Conservation (phyloP, 1,140 invertebrate species). For the Drusus annulatus region DNA sequence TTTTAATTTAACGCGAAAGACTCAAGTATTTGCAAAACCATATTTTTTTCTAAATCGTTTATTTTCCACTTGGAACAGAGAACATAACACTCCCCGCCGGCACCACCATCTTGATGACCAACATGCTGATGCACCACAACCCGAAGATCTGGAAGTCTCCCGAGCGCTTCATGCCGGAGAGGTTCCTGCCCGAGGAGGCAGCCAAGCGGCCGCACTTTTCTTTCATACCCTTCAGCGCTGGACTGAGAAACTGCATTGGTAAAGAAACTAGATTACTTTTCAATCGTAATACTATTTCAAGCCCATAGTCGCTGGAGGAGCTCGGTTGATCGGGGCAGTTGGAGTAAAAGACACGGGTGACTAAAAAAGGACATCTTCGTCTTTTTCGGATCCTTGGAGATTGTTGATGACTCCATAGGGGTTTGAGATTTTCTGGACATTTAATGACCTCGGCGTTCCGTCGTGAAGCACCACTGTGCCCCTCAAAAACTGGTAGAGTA, state of each 20-base stretch:
- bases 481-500: too few relatives aligned
- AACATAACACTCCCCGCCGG: slow-evolving; percentile 64
- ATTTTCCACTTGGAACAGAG: slow-evolving; percentile 55
- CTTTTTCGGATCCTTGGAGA: too few relatives aligned
- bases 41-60: background rate
- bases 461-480: too few relatives aligned
- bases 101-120: slow-evolving; percentile 66
- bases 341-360: too few relatives aligned
- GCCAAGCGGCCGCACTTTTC: slow-evolving; percentile 62
- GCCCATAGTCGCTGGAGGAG: too few relatives aligned
- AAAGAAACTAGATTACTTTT: background rate
- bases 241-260: slow-evolving; percentile 67
- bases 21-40: background rate
- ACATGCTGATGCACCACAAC: slow-evolving; percentile 74
- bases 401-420: too few relatives aligned
- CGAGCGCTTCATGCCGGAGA: slow-evolving; percentile 71
- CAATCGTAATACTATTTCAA: too few relatives aligned
- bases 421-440: too few relatives aligned
- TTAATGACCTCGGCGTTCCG: too few relatives aligned
- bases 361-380: too few relatives aligned
- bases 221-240: slow-evolving; percentile 66
- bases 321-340: too few relatives aligned
- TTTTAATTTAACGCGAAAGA: background rate
- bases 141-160: slow-evolving; percentile 76
- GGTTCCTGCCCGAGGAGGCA: slow-evolving; percentile 69